Base-by-base conservation (phyloP, 2,888 invertebrate species). In the Eupithecia tripunctaria region DNA sequence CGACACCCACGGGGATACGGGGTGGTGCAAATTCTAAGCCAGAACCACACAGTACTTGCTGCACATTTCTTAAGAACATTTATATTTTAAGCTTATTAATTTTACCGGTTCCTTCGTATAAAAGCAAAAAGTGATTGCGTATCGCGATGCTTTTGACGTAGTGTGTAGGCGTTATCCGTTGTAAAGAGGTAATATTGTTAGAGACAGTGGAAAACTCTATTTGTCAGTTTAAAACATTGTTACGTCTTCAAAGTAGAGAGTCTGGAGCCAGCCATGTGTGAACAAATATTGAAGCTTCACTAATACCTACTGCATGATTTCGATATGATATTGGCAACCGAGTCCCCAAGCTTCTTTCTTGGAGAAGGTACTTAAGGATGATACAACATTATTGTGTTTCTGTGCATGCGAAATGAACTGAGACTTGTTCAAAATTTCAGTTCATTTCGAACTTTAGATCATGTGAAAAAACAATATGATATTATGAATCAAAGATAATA, bases 191-290 rank as follows among this genome's bases (percentile, higher is more conserved):
- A 60, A 60, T 60, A 60, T 60, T 29, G 60, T 60, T 60, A 60
- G 60, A 60, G 60, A 60, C 60, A 60, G 29, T 60, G 60, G 60
- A 60, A 60, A 60, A 60, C 60, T 60, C 60, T 60, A 60, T 60
- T 60, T 60, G 60, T 60, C 60, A 60, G 27, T 60, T 29, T 60
- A 29, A 60, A 60, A 60, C 60, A 60, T 29, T 60, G 60, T 60
- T 60, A 60, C 60, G 29, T 56, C 56, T 56, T 56, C 25, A 25
- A 60, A 29, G 60, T 18, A 29, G 59, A 10, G 51, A 51, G 51
- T 51, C 10, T 60, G 60, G 29, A 60, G 27, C 29, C 29, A 60
- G 60, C 29, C 60, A 60, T 60, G 29, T 60, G 60, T 60, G 60
- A 60, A 60, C 60, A 29, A 60, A 60, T 60, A 60, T 60, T 60